Percentiles rank a stretch among this genome's conserved stretches.
Conservation (phyloP, 2,113 vertebrate species). For the Cisticola juncidis region DNA sequence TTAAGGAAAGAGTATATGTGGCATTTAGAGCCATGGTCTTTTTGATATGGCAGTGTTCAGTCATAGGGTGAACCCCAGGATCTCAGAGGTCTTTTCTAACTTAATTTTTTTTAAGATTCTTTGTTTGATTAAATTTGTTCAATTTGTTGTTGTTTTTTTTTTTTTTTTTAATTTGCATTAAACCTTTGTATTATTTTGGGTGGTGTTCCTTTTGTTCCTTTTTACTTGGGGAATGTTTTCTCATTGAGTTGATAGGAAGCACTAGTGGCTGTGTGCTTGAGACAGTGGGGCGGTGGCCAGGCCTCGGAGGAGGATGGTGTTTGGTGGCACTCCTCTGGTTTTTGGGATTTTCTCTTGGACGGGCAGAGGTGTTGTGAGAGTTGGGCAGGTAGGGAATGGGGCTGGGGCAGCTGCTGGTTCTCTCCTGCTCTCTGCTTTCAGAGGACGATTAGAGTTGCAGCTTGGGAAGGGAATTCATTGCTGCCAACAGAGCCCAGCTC, state of each 20-base stretch:
- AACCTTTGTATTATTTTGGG: neutral
- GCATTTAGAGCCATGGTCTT: neutral
- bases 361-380: neutral
- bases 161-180: neutral
- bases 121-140: neutral
- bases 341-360: neutral
- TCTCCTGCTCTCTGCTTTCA: neutral
- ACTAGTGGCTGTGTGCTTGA: neutral
- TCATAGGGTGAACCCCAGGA: no score
- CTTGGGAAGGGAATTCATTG: neutral
- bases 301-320: no score
- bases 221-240: neutral
- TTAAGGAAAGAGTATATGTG: neutral
- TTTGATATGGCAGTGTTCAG: neutral
- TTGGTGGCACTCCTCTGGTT: neutral
- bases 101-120: neutral
- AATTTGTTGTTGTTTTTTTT: neutral
- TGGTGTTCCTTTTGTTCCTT: neutral
- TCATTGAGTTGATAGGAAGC: neutral
- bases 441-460: neutral
- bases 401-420: neutral
- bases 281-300: fast-evolving
- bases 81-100: neutral
- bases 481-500: neutral
- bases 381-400: neutral